Evolutionary conservation across 2,888 invertebrate genomes (phyloP).

Genomic region (Lysandra bellargus): DNA sequence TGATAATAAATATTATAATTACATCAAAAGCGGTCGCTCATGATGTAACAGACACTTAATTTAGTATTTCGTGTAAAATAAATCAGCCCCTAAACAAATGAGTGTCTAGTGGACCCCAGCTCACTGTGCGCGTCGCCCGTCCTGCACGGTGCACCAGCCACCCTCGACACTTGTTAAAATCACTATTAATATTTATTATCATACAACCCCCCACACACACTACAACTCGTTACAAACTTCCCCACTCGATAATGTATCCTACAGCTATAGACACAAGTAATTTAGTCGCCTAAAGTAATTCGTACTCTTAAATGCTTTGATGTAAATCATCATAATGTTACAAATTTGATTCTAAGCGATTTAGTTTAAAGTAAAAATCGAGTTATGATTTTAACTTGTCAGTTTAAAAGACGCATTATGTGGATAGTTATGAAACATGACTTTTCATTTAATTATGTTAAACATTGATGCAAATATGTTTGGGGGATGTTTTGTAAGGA

Average conservation of each 20-base stretch:
- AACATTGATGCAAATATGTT: not conserved
- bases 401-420: not conserved
- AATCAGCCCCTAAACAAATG: constrained; percentile 30
- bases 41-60: constrained; percentile 9
- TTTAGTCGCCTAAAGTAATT: not conserved
- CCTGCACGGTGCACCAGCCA: not conserved
- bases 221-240: not conserved
- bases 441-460: constrained; percentile 13
- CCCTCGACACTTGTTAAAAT: constrained; percentile 28
- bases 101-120: not conserved
- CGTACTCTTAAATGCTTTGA: not conserved
- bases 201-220: constrained; percentile 20
- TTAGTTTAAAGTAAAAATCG: constrained; percentile 20
- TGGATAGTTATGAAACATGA: not conserved
- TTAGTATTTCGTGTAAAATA: constrained; percentile 16
- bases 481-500: not conserved
- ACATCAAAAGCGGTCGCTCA: constrained; percentile 8
- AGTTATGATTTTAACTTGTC: constrained; percentile 29
- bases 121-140: not conserved
- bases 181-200: constrained; percentile 31
- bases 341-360: constrained; percentile 29
- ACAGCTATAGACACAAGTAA: not conserved
- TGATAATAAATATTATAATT: not conserved
- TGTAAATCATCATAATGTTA: constrained; percentile 9
- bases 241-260: not conserved